Percentiles rank a stretch among this genome's conserved stretches.
Evolutionary conservation across 2,113 vertebrate species (phyloP).

Genomic region (Silurus meridionalis): DNA sequence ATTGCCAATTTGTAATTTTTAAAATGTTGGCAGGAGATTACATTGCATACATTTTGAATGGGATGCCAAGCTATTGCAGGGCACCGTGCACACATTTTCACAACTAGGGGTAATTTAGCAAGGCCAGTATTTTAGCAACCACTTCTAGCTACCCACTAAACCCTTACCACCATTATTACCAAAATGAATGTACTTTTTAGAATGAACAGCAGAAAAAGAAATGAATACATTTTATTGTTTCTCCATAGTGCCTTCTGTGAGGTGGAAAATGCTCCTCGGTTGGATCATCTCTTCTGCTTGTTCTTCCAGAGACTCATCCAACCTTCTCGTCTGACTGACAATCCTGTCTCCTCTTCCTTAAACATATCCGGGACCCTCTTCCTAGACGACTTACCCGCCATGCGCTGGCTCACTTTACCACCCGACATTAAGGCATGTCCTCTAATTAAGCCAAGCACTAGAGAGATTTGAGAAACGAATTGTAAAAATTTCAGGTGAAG

Average conservation of each 20-base stretch:
- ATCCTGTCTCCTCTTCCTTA: conserved; percentile 52
- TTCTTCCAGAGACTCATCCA: conserved; percentile 91
- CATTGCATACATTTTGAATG: background rate
- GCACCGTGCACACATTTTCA: background rate
- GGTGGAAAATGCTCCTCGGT: conserved; percentile 74
- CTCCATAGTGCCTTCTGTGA: conserved; percentile 85
- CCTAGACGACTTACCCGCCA: conserved; percentile 81
- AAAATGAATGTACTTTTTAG: too few species aligned
- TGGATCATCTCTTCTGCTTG: conserved; percentile 95
- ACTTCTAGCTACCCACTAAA: background rate
- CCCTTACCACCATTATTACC: background rate
- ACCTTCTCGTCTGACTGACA: conserved; percentile 66
- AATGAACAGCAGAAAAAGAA: background rate
- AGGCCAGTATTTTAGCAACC: background rate
- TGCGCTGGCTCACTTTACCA: conserved; percentile 85
- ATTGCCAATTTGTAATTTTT: background rate
- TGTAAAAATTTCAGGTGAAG: background rate
- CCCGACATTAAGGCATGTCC: conserved; percentile 82
- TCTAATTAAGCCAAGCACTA: background rate
- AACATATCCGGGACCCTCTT: conserved; percentile 74
- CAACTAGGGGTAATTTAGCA: background rate
- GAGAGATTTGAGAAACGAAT: background rate
- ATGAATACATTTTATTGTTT: background rate
- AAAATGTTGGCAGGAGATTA: background rate
- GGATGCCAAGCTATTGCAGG: background rate